A percentile compares a stretch with the other conserved stretches of the same genome.
Evolutionary conservation across 2,113 vertebrate genomes (phyloP).

Genomic region (Esox niger): DNA sequence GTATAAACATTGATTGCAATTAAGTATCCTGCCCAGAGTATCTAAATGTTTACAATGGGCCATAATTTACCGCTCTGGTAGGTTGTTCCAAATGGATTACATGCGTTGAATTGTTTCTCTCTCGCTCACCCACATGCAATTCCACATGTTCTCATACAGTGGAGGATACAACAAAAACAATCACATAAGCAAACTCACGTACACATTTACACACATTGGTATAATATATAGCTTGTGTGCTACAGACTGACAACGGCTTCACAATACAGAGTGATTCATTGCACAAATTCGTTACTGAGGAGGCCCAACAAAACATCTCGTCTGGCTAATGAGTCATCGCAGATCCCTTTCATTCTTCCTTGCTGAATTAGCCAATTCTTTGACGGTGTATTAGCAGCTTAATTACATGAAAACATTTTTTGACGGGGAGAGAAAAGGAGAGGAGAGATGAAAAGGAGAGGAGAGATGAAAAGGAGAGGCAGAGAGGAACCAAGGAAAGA

Average conservation of each 20-base stretch:
- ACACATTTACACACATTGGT: conserved; percentile 30
- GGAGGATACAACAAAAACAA: too few species aligned
- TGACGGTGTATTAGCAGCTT: conserved; percentile 80
- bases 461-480: conserved; percentile 41
- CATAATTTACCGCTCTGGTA: conserved; percentile 63
- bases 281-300: conserved; percentile 70
- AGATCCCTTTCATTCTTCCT: conserved; percentile 81
- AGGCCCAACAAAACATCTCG: conserved; percentile 73
- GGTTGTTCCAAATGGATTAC: conserved; percentile 66
- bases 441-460: background rate
- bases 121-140: conserved; percentile 60
- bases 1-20: conserved; percentile 70
- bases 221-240: conserved; percentile 56
- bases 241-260: conserved; percentile 48
- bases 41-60: conserved; percentile 69
- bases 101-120: conserved; percentile 59
- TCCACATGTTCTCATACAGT: conserved; percentile 57
- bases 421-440: conserved; percentile 49
- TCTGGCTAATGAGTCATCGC: conserved; percentile 80
- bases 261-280: conserved; percentile 66
- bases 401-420: conserved; percentile 78
- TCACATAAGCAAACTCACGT: conserved; percentile 51
- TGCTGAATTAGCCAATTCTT: conserved; percentile 81
- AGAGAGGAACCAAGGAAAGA: too few species aligned
- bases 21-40: conserved; percentile 66